These are phyloP conservation scores for Vanacampus margaritifer DNA, from an alignment of 2,113 vertebrate genomes.

Conservation along the genomic window DNA sequence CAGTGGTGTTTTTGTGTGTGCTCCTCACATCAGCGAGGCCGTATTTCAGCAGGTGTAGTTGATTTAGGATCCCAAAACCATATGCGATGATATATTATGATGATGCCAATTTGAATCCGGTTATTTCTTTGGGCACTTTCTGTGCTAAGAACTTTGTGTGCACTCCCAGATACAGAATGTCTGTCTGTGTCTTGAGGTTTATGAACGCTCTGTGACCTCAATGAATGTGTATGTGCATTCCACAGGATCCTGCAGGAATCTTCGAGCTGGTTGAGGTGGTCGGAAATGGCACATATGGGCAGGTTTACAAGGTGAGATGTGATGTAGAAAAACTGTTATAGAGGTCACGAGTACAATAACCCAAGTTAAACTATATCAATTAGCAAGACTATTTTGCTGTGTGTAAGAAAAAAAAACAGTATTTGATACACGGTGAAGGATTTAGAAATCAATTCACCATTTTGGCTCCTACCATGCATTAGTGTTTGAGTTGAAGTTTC, in stretches of 20 bases:
- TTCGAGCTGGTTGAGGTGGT: slow-evolving; percentile 89
- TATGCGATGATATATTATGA: neutral
- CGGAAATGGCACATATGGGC: slow-evolving; percentile 78
- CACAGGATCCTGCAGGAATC: slow-evolving; percentile 87
- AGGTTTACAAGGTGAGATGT: slow-evolving; percentile 86
- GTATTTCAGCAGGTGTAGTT: neutral
- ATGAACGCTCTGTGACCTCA: neutral
- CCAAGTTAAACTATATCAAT: neutral
- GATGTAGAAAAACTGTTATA: neutral
- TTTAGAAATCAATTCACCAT: neutral
- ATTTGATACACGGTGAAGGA: neutral
- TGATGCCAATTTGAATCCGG: neutral
- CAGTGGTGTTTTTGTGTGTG: neutral
- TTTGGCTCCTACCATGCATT: neutral
- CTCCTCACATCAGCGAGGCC: neutral
- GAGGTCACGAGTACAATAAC: neutral
- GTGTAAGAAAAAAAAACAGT: neutral
- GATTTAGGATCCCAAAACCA: neutral
- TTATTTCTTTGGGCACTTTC: neutral
- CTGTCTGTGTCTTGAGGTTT: neutral
- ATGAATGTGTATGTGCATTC: slow-evolving; percentile 1
- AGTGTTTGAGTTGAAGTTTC: neutral
- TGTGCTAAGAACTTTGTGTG: neutral
- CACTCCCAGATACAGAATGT: neutral
- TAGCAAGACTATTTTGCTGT: neutral